Conservation (phyloP, 2,797 vertebrate genomes). For the Cheirogaleus major region DNA sequence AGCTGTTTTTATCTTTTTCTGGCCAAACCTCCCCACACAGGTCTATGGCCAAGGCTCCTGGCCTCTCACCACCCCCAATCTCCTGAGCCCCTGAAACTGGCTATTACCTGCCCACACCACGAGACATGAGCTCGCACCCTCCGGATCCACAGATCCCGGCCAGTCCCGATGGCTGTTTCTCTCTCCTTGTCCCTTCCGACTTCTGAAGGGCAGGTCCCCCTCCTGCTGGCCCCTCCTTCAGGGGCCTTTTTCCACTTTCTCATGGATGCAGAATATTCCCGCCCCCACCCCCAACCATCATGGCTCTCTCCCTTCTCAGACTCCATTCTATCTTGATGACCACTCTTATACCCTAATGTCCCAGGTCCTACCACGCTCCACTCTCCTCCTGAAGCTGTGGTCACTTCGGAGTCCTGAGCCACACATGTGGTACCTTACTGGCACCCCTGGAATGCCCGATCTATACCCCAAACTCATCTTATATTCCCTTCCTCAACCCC, state of each 20-base stretch:
- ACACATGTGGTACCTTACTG: neutral
- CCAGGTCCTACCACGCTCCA: neutral
- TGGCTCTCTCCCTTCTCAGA: neutral
- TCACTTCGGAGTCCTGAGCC: neutral
- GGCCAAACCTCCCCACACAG: neutral
- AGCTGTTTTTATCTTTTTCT: neutral
- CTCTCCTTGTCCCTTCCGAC: neutral
- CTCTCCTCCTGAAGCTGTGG: neutral
- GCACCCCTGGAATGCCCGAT: no score
- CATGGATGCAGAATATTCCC: neutral
- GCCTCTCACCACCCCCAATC: neutral
- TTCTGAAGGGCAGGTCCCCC: neutral
- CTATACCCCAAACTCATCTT: neutral
- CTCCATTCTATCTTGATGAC: neutral
- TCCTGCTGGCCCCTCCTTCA: neutral
- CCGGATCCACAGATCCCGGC: neutral
- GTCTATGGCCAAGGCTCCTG: neutral
- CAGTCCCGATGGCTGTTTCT: neutral
- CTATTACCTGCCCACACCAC: neutral
- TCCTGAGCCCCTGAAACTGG: neutral
- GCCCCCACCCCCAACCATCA: no score
- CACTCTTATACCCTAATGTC: no score
- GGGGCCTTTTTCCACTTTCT: neutral
- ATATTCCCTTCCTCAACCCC: no score
- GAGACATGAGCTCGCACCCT: neutral